phyloP scores from a whole-genome alignment of 2,113 vertebrate species.

The Danio rerio region DNA sequence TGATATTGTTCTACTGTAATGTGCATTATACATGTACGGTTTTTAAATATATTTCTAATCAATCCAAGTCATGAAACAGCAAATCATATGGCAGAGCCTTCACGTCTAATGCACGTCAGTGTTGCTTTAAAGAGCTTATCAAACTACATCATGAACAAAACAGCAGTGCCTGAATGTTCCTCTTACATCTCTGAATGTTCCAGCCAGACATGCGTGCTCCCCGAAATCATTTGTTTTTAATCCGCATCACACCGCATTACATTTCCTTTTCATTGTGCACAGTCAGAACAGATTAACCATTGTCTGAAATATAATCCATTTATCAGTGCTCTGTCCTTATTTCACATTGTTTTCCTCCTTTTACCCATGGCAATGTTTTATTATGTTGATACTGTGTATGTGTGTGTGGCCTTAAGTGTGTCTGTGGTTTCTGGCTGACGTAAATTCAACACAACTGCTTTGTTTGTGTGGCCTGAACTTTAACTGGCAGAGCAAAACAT shows the following conservation, averaged over 20 bases:
- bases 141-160: no score
- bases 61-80: no score
- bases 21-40: no score
- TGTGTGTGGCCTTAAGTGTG: constrained; percentile 11
- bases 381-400: neutral
- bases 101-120: no score
- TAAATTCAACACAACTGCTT: constrained; percentile 52
- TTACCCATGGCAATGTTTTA: neutral
- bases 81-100: no score
- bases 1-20: no score
- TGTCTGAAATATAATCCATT: neutral
- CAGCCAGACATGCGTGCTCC: neutral
- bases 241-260: neutral
- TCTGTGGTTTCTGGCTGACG: constrained; percentile 52
- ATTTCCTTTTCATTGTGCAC: neutral
- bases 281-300: neutral
- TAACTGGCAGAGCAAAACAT: constrained; percentile 31
- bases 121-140: no score
- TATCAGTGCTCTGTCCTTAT: constrained; percentile 13
- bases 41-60: no score
- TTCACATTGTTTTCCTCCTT: neutral
- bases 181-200: no score
- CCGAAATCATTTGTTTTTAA: neutral
- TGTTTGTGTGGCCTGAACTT: constrained; percentile 50
- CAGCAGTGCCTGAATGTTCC: no score